Percentiles rank a stretch among this genome's conserved stretches.
Evolutionary conservation across 2,888 invertebrate species (phyloP).

Genomic region (Ochlodes sylvanus): DNA sequence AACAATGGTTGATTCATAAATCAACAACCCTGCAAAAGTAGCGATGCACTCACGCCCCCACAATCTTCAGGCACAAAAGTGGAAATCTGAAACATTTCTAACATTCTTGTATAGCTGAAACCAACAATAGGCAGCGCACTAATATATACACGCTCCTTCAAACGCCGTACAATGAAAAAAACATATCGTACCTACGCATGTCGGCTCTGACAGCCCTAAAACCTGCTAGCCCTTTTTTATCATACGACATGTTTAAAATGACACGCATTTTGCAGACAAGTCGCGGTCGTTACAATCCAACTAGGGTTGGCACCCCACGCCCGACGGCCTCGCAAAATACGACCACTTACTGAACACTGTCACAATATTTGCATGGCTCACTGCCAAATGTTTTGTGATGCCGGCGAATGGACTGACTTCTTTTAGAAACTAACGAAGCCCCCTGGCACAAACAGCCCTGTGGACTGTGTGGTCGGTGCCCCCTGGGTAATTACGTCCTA

Average conservation of each 20-base stretch:
- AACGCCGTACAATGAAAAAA: slow-evolving; percentile 12
- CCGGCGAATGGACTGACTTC: not conserved
- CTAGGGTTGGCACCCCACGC: slow-evolving; percentile 17
- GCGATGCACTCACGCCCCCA: not conserved
- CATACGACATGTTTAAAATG: slow-evolving; percentile 21
- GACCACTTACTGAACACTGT: slow-evolving; percentile 28
- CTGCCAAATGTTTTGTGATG: slow-evolving; percentile 10
- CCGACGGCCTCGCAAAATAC: slow-evolving; percentile 6
- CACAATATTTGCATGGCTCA: slow-evolving; percentile 34
- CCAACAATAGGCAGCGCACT: slow-evolving; percentile 20
- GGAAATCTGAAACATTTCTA: slow-evolving; percentile 22
- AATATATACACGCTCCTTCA: slow-evolving; percentile 4
- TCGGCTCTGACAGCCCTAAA: slow-evolving; percentile 8
- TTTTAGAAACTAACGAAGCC: not conserved
- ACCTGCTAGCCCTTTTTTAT: slow-evolving; percentile 2
- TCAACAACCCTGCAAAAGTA: not conserved
- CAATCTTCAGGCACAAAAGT: slow-evolving; percentile 27
- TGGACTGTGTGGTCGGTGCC: too few species aligned
- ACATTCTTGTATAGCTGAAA: not conserved
- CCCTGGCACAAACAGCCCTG: too few species aligned
- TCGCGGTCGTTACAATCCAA: slow-evolving; percentile 22
- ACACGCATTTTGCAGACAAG: slow-evolving; percentile 20
- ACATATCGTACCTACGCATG: slow-evolving; percentile 17
- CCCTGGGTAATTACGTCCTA: too few species aligned
- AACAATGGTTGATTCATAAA: not conserved